Conservation (phyloP, 2,888 invertebrate species). For the Cremastinae sp. region DNA sequence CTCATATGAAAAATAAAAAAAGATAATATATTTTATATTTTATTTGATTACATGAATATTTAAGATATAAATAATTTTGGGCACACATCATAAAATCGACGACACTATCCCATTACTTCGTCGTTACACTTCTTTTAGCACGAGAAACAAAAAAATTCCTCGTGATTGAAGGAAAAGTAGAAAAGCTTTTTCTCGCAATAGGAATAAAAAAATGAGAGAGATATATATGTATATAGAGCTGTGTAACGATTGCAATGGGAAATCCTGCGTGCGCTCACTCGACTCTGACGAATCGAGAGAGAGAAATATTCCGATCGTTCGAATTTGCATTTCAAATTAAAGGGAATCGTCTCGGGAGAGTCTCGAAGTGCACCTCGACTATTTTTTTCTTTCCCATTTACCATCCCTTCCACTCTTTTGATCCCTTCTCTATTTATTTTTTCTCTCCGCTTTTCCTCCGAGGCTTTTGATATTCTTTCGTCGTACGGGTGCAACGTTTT, state of each 20-base stretch:
- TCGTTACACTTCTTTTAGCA: conserved; percentile 24
- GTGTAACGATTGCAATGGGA: conserved; percentile 46
- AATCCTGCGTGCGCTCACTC: conserved; percentile 40
- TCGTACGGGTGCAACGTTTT: conserved; percentile 51
- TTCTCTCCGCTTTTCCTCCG: conserved; percentile 15
- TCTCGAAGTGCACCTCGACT: conserved; percentile 35
- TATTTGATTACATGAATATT: conserved; percentile 16
- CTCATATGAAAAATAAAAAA: too few species aligned
- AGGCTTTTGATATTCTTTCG: conserved; percentile 53
- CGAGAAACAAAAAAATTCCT: conserved; percentile 24
- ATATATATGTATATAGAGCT: not conserved
- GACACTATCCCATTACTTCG: conserved; percentile 22
- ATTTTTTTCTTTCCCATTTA: conserved; percentile 2
- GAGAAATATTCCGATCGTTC: conserved; percentile 48
- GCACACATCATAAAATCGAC: conserved; percentile 23
- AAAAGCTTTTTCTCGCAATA: conserved; percentile 38
- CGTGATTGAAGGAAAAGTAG: conserved; percentile 22
- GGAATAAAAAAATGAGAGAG: conserved; percentile 24
- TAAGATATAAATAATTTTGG: conserved; percentile 18
- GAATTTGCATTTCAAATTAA: conserved; percentile 63
- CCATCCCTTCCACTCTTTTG: not conserved
- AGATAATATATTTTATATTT: too few species aligned
- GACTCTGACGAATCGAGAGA: too few species aligned
- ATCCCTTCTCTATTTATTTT: conserved; percentile 1
- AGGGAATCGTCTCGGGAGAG: conserved; percentile 55